These are phyloP conservation scores for Bungarus multicinctus DNA, from an alignment of 2,113 vertebrate genomes.

Conservation along the genomic window DNA sequence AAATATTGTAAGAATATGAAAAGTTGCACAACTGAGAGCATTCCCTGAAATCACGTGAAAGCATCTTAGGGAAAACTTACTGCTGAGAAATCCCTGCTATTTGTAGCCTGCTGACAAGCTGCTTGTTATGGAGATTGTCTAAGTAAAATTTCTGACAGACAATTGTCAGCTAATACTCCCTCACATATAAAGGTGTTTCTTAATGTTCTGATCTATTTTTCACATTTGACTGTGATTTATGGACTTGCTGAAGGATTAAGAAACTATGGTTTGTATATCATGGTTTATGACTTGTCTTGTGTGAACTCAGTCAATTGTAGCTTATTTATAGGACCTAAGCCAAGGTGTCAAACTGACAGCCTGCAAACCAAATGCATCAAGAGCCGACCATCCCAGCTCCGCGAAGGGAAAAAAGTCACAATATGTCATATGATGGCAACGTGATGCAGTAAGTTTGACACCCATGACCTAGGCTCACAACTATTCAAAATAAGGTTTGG, in stretches of 20 bases:
- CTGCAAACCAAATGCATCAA: rapidly evolving
- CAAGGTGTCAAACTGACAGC: too few relatives aligned
- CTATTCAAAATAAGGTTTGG: neutral
- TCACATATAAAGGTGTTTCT: neutral
- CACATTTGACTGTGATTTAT: neutral
- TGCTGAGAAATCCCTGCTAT: neutral
- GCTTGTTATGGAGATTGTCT: neutral
- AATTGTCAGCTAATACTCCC: neutral
- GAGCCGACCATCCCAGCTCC: too few relatives aligned
- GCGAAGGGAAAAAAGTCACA: too few relatives aligned
- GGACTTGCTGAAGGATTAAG: neutral
- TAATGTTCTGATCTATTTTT: neutral
- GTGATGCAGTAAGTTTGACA: too few relatives aligned
- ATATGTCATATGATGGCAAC: too few relatives aligned
- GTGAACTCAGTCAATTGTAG: neutral
- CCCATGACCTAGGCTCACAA: neutral
- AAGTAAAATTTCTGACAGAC: neutral
- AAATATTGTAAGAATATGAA: neutral
- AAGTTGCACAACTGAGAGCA: neutral
- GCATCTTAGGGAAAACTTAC: neutral
- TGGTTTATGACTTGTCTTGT: neutral
- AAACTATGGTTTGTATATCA: neutral
- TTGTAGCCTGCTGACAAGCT: neutral
- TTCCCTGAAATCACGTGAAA: neutral
- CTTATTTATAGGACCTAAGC: neutral